Percentiles rank a stretch among this genome's conserved stretches.
phyloP scores from a whole-genome alignment of 2,113 vertebrate species.

The Sylvilagus bachmani region DNA sequence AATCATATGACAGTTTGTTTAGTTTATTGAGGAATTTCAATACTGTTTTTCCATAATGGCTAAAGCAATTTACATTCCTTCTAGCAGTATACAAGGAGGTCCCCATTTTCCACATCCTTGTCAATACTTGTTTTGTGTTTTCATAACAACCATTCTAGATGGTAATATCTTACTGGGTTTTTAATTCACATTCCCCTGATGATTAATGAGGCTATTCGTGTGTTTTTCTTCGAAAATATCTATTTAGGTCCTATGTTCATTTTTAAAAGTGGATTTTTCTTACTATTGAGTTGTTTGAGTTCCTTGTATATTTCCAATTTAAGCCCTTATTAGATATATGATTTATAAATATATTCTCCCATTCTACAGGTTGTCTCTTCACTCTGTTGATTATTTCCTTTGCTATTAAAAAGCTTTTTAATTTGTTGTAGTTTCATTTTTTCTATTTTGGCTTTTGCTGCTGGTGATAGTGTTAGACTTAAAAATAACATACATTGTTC shows the following conservation, averaged over 20 bases:
- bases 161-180: not conserved
- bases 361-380: not conserved
- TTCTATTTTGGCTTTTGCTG: not conserved
- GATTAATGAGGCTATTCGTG: not conserved
- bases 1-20: not conserved
- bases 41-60: not conserved
- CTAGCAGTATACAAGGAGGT: not conserved
- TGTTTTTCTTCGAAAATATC: not conserved
- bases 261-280: not conserved
- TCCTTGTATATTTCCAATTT: not conserved
- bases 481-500: not conserved
- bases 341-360: not conserved
- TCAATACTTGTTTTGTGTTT: not conserved
- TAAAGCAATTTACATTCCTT: not conserved
- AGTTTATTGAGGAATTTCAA: not conserved
- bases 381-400: not conserved
- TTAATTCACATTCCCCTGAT: not conserved
- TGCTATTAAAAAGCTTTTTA: not conserved
- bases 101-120: not conserved
- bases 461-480: constrained; percentile 4
- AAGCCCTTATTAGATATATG: not conserved
- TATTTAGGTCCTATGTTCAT: not conserved
- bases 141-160: not conserved
- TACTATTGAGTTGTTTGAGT: not conserved
- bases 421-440: not conserved